Percentiles rank a stretch among this genome's conserved stretches.
Conservation (phyloP, 2,113 vertebrate species). For the Aspidoscelis tigris region DNA sequence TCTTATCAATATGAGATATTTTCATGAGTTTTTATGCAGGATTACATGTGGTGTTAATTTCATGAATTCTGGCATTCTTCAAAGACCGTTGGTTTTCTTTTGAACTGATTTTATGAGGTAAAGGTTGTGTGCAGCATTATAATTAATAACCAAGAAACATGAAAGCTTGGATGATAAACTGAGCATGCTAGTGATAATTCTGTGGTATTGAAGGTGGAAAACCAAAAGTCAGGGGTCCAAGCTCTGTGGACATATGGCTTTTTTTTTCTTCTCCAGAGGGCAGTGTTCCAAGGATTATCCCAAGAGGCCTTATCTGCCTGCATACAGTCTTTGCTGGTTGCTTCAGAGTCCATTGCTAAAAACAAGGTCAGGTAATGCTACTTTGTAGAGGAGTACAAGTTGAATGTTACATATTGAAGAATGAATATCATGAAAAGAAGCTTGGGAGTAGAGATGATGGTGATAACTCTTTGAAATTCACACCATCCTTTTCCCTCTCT, state of each 20-base stretch:
- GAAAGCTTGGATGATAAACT: no score
- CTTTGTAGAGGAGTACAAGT: neutral
- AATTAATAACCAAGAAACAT: no score
- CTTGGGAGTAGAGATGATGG: neutral
- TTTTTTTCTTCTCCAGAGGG: conserved; percentile 81
- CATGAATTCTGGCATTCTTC: no score
- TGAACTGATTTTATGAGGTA: no score
- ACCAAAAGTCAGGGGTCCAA: neutral
- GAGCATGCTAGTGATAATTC: no score
- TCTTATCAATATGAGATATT: neutral
- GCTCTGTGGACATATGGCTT: neutral
- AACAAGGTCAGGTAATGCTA: conserved; percentile 88
- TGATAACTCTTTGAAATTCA: neutral
- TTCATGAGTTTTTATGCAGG: no score
- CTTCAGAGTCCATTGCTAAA: conserved; percentile 92
- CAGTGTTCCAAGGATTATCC: conserved; percentile 97
- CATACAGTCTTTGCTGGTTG: conserved; percentile 93
- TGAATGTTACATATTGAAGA: no score
- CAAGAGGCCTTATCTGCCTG: conserved; percentile 98
- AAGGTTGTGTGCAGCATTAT: no score
- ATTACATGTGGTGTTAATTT: no score
- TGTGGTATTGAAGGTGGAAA: neutral
- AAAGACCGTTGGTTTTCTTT: no score
- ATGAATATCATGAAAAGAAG: neutral
- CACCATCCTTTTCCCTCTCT: neutral